Conservation (phyloP, 2,113 vertebrate species). For the Micromys minutus region DNA sequence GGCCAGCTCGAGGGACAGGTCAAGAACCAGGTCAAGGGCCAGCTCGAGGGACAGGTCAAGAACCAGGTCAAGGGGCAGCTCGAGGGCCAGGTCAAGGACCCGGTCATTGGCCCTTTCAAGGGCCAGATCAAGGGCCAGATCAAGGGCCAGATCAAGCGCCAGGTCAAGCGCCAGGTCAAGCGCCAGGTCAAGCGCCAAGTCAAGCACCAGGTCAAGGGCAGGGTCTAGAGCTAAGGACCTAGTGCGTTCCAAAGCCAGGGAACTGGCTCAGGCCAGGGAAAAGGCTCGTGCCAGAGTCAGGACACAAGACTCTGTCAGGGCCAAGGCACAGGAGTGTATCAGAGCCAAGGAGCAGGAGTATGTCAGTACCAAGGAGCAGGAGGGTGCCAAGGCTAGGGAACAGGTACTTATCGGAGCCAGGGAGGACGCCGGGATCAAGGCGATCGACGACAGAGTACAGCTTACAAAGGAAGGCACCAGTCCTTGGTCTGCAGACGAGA, state of each 20-base stretch:
- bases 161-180: rapidly evolving
- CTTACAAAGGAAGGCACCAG: background rate
- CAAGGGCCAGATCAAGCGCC: background rate
- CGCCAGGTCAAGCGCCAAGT: background rate
- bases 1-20: background rate
- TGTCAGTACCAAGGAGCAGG: background rate
- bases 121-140: background rate
- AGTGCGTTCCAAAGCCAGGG: background rate
- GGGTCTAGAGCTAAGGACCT: background rate
- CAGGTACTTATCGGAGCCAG: too few relatives aligned
- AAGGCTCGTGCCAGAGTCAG: too few relatives aligned
- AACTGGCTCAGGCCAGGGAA: background rate
- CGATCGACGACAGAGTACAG: background rate
- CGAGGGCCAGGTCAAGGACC: background rate
- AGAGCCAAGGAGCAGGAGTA: background rate
- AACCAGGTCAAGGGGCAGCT: background rate
- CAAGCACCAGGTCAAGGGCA: background rate
- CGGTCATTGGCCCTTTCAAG: background rate
- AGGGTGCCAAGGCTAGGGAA: background rate
- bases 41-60: background rate
- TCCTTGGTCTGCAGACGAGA: background rate
- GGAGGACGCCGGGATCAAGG: background rate
- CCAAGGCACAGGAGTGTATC: background rate
- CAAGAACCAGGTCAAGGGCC: background rate
- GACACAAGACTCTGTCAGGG: too few relatives aligned